Conservation (phyloP, 2,797 vertebrate species). For the Coracias cyanogaster region DNA sequence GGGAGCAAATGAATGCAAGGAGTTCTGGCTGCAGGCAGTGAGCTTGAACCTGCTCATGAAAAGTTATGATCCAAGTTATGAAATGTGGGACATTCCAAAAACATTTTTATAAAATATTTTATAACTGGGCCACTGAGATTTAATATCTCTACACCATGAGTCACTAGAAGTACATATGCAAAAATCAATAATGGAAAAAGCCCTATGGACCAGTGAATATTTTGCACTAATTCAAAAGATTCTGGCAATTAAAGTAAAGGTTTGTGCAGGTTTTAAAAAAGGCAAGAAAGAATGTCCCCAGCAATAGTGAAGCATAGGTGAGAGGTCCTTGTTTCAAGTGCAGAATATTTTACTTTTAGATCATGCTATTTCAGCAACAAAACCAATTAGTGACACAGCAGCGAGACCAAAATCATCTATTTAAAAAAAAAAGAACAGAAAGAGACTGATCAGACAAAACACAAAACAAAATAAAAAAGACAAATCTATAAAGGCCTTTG, state of each 20-base stretch:
- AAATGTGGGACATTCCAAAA: background rate
- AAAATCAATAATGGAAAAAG: background rate
- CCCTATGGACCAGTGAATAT: background rate
- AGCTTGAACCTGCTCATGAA: background rate
- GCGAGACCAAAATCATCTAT: background rate
- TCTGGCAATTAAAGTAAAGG: background rate
- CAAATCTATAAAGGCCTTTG: background rate
- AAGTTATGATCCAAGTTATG: background rate
- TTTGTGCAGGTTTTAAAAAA: background rate
- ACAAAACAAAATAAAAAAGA: background rate
- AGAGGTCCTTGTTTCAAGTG: constrained; percentile 4
- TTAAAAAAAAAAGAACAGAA: background rate
- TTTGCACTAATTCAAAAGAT: background rate
- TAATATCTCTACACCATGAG: background rate
- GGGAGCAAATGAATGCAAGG: background rate
- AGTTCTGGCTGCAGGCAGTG: background rate
- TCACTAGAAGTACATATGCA: background rate
- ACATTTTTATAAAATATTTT: background rate
- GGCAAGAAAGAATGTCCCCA: background rate
- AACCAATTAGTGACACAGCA: background rate
- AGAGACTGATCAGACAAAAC: background rate
- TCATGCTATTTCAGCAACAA: constrained; percentile 13
- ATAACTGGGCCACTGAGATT: background rate
- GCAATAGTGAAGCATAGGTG: background rate
- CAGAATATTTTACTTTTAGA: background rate